Base-by-base conservation (phyloP, 1,140 invertebrate genomes). In the Adoxophyes honmai region DNA sequence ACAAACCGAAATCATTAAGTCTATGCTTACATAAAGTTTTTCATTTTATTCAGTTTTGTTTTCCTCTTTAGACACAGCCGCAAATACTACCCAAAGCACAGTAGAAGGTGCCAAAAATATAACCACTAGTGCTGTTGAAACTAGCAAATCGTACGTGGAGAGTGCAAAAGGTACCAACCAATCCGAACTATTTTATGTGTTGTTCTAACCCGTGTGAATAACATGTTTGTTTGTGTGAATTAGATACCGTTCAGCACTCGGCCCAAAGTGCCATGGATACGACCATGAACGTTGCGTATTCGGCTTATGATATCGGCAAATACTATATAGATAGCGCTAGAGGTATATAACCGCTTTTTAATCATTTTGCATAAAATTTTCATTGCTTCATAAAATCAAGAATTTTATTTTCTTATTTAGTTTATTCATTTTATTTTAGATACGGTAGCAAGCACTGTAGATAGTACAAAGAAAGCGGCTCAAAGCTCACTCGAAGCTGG, bases 381-480 rank as follows among this genome's bases (percentile, higher is more conserved):
- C 15, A 5, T 48, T 52, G 51, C 16, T 38, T 34, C 11, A 28
- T 55, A 42, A 21, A 9, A 54, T 64, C 44, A 57, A 55, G 9
- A 35, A 66, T 57, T 55, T 37, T 34, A 35, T 38, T 58, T 57
- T 52, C 18, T 35, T 36, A 39, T 37, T 52, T 18, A 14, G 34
- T 54, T 54, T 18, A n/a, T 59, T 53, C 48, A 21, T 65, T 57
- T 63, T 53, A 56, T 64, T 55, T 55, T 84, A 86, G 81, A 84
- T 70, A 73, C 78, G 6, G 71, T 84, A 62, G 69, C 73, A 18
- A 80, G 61, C 62, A 84, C 83, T 58, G 70, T 86, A 71, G 83
- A 86, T 70, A 81, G 53, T 66, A 86, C 81, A 61, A 83, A 80
- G 60, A 80, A 76, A 72, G 68, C 76, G 14, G 76, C 76, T 14